Percentiles rank a stretch among this genome's conserved stretches.
phyloP scores from a whole-genome alignment of 35 echinoderm and acorn worm genomes.

The Acanthaster planci region DNA sequence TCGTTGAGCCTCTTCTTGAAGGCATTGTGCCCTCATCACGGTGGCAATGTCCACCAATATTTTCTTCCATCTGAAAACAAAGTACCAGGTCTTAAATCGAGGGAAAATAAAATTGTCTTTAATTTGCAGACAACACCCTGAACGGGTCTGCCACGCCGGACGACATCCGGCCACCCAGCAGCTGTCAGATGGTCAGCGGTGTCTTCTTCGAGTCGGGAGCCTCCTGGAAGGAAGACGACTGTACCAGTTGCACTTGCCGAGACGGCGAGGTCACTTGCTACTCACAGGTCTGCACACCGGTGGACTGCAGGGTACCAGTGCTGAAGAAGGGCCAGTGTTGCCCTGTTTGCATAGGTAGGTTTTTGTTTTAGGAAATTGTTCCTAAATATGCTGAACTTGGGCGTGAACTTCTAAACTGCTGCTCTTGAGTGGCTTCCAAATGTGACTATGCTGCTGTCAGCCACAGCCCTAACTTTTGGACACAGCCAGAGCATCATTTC shows the following conservation, averaged over 20 bases:
- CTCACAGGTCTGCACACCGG: slow-evolving; percentile 77
- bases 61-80: not conserved
- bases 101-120: no score
- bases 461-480: no score
- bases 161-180: not conserved
- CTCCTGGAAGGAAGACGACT: slow-evolving; percentile 96
- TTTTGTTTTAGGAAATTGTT: no score
- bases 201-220: slow-evolving; percentile 65
- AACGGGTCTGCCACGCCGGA: slow-evolving; percentile 6
- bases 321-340: slow-evolving; percentile 97
- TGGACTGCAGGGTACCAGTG: slow-evolving; percentile 81
- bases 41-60: not conserved
- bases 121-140: not conserved
- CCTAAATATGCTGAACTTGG: no score
- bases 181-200: slow-evolving; percentile 40
- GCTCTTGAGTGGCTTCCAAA: no score
- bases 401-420: no score
- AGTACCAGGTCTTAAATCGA: not conserved
- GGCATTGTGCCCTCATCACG: no score
- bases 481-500: no score
- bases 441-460: no score
- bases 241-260: slow-evolving; percentile 88
- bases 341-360: slow-evolving; percentile 77
- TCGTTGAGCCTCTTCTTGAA: no score
- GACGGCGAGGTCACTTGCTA: slow-evolving; percentile 69